Percentiles rank a stretch among this genome's conserved stretches.
phyloP scores from a whole-genome alignment of 2,113 vertebrate species.

The Zosterops lateralis region DNA sequence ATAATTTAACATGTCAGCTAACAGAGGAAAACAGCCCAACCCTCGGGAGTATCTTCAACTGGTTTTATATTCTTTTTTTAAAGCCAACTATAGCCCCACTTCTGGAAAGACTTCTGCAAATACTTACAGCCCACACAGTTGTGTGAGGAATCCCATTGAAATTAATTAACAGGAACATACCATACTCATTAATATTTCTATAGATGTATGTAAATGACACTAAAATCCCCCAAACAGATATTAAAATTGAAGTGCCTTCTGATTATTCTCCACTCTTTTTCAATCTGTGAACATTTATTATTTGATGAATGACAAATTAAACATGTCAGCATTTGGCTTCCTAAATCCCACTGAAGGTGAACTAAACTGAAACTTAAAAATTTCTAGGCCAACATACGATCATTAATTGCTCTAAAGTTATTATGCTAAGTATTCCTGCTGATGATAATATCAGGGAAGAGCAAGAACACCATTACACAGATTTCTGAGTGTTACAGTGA shows the following conservation, averaged over 20 bases:
- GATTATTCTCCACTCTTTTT: background rate
- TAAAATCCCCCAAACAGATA: background rate
- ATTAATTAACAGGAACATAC: constrained; percentile 19
- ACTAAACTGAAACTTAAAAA: background rate
- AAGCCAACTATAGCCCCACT: background rate
- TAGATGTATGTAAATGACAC: background rate
- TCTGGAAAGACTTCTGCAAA: background rate
- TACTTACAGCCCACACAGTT: background rate
- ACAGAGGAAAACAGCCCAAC: background rate
- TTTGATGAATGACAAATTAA: background rate
- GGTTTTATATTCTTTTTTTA: background rate
- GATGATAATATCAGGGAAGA: background rate
- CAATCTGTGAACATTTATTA: background rate
- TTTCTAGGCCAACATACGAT: background rate
- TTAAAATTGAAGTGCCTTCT: background rate
- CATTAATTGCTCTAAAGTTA: background rate
- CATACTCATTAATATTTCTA: background rate
- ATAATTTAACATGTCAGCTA: background rate
- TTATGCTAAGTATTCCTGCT: background rate
- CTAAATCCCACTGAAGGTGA: background rate
- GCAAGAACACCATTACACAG: background rate
- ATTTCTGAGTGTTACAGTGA: background rate
- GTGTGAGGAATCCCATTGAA: constrained; percentile 10
- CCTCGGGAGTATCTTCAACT: background rate
- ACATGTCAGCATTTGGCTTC: background rate